Base-by-base conservation (phyloP, 2,113 vertebrate genomes). In the Otis tarda region DNA sequence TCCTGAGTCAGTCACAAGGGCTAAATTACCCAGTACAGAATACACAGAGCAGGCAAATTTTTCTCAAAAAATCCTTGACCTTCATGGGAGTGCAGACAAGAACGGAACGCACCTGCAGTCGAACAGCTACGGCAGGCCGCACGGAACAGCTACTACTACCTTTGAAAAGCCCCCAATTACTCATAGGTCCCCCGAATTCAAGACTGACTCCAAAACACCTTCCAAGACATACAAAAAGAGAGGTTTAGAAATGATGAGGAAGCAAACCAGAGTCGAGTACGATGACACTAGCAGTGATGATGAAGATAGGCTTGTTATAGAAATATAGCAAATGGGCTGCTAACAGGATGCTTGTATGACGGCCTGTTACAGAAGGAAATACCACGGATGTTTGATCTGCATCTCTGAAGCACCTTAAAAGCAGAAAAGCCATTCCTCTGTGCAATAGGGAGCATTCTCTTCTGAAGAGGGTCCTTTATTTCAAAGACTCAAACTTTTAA, bases 211-310 rank as follows among this genome's bases (percentile, higher is more conserved):
- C 20, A 94, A 79, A 73, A 68, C 81, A 21, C 57, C 93, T 73
- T 50, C 81, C 23, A 98, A 90, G 88, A 83, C 91, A 0, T 45
- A 85, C 73, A 97, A 97, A 76, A 98, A 98, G 83, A 95, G 97
- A 88, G 97, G 97, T 37, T 73, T 98, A 74, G 98, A 98, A 89
- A 96, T 97, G 52, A 97, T 98, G 97, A 98, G 96, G 77, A 98
- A 97, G 56, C 98, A 98, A 88, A 98, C 87, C 1, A 94, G 94
- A 21, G 97, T 98, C 64, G 98, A 98, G 53, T 95, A 98, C 1
- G 98, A 98, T 2, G 98, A 98, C 78, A 94, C 93, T 31, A 98
- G 98, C 89, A 98, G 98, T 2, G 98, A 98, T 2, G 98, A 98
- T 16, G 98, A 98, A 87, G 98, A 98, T 37, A 97, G 98, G 31